Conservation (phyloP, 2,113 vertebrate species). For the Neolamprologus longior region DNA sequence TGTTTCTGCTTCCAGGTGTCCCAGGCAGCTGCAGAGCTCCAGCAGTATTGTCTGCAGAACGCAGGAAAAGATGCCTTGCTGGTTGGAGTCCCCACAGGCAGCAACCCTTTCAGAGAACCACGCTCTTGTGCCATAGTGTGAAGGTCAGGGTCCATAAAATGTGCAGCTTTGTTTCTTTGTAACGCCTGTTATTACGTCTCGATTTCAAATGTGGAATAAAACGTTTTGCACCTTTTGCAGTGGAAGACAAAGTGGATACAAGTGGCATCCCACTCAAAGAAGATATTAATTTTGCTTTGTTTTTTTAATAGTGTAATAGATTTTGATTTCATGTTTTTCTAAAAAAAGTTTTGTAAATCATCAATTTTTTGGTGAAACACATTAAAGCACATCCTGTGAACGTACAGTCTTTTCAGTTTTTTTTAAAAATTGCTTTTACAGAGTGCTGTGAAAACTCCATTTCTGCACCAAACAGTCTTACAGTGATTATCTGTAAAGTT, state of each 20-base stretch:
- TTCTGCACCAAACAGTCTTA: neutral
- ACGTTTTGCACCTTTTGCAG: neutral
- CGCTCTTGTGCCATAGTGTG: constrained; percentile 83
- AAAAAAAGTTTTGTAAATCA: neutral
- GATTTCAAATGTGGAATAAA: neutral
- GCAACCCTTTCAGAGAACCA: constrained; percentile 93
- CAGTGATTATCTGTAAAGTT: neutral
- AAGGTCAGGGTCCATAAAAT: neutral
- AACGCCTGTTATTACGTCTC: fast-evolving
- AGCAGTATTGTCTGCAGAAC: constrained; percentile 93
- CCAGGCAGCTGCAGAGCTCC: constrained; percentile 91
- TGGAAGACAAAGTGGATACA: neutral
- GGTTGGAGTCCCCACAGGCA: constrained; percentile 85
- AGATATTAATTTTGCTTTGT: neutral
- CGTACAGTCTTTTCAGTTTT: neutral
- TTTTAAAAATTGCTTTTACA: neutral
- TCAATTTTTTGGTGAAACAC: neutral
- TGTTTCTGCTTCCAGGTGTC: constrained; percentile 76
- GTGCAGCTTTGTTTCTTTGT: neutral
- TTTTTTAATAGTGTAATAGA: neutral
- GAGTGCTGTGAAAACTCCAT: neutral
- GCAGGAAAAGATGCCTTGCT: constrained; percentile 90
- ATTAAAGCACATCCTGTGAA: neutral
- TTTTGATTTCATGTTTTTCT: neutral
- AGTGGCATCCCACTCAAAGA: neutral